Base-by-base conservation (phyloP, 2,888 invertebrate species). In the Ellobium chinense region DNA sequence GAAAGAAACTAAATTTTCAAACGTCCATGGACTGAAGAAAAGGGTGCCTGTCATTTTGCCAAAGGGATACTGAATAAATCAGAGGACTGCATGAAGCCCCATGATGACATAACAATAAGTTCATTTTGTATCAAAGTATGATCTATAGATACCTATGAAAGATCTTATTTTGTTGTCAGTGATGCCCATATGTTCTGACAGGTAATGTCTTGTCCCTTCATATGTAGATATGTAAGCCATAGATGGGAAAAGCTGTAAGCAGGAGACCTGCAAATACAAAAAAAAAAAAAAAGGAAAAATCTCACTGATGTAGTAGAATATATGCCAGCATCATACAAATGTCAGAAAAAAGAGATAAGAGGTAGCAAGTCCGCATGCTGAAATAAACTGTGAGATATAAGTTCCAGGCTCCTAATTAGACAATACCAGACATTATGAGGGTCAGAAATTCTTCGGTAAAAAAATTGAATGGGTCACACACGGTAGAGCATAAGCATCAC, bases 171-270 rank as follows among this genome's bases (percentile, higher is more conserved):
- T 94, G 2, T 95, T 91, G 83, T 92, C 90, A 27, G 88, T 88
- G 5, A 91, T 66, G 0, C 73, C 78, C 2, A 95, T 94, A 85
- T 95, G 94, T 87, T 95, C 95, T 5, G 95, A 95, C 12, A 98
- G 94, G 74, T 97, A 93, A 89, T 98, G 96, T 36, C 98, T 94
- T 0, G 97, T 96, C 12, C 96, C 96, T 93, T 99, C 99, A 90
- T 99, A 99, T 0, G 98, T 97, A 4, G 97, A 96, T 69, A 99
- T 97, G 93, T 99, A 99, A 92, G 86, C 84, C 76, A 92, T 80
- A 36, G 91, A 90, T 12, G 92, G 90, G 24, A 92, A 85, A 34
- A 93, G 88, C 94, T 97, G 97, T 90, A 97, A 95, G 81, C 97
- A 97, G 77, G 97, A 98, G 58, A 81, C 76, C 81, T 77, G 63